These are phyloP conservation scores for Ips nitidus DNA, from an alignment of 1,140 invertebrate species.

Conservation along the genomic window DNA sequence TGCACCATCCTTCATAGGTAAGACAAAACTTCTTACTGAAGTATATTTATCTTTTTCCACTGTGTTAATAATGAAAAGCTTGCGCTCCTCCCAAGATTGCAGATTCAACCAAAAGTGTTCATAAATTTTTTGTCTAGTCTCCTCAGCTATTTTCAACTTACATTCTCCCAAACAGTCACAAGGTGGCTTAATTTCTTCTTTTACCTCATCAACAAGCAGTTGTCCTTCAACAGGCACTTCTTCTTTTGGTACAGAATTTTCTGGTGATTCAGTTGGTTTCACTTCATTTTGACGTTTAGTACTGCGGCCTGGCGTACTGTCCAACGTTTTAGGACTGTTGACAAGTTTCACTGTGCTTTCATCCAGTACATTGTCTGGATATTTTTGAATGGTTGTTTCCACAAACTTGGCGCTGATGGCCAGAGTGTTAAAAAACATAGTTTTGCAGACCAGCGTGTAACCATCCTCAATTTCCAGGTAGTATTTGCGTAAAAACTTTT, in stretches of 20 bases:
- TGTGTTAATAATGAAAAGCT: constrained; percentile 26
- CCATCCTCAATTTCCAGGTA: constrained; percentile 26
- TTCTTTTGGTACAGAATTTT: constrained; percentile 2
- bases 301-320: neutral
- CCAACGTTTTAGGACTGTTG: constrained; percentile 10
- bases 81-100: constrained; percentile 24
- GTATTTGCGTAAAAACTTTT: constrained; percentile 31
- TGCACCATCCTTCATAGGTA: constrained; percentile 24
- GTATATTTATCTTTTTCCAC: constrained; percentile 26
- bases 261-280: neutral
- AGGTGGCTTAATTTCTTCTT: constrained; percentile 14
- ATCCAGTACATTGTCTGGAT: constrained; percentile 28
- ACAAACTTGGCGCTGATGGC: constrained; percentile 29
- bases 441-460: constrained; percentile 24
- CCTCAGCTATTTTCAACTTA: constrained; percentile 14
- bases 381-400: constrained; percentile 26
- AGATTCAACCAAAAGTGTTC: constrained; percentile 28
- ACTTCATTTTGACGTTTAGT: neutral
- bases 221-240: constrained; percentile 16
- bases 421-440: constrained; percentile 30
- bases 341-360: constrained; percentile 24
- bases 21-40: constrained; percentile 24
- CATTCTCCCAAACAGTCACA: constrained; percentile 22
- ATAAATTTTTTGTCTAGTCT: constrained; percentile 21
- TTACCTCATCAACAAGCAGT: constrained; percentile 7